Conservation (phyloP, 2,888 invertebrate genomes). For the Penaeus monodon region DNA sequence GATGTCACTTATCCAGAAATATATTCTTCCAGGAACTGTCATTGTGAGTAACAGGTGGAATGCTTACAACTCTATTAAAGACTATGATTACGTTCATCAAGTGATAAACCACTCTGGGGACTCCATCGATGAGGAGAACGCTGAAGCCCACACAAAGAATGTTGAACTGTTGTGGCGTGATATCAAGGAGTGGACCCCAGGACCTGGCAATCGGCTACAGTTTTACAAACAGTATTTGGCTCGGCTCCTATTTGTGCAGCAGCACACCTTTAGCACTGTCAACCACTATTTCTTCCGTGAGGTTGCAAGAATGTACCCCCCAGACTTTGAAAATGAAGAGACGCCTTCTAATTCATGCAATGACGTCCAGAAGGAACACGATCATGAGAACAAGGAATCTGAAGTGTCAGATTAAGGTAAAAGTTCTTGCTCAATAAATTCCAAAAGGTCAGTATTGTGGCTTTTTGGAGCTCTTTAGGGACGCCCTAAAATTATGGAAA, state of each 20-base stretch:
- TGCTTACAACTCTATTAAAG: not conserved
- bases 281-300: conserved; percentile 14
- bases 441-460: no score
- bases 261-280: not conserved
- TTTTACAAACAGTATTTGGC: conserved; percentile 12
- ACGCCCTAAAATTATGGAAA: no score
- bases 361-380: no score
- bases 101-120: not conserved
- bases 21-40: conserved; percentile 4
- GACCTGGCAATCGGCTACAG: not conserved
- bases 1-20: conserved; percentile 10
- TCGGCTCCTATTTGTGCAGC: conserved; percentile 4
- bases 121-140: not conserved
- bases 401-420: no score
- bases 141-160: conserved; percentile 6
- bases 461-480: no score
- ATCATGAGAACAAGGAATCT: no score
- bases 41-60: conserved; percentile 2
- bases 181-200: not conserved
- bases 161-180: conserved; percentile 9
- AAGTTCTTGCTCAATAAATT: no score
- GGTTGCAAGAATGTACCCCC: conserved; percentile 9
- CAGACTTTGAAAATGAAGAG: not conserved
- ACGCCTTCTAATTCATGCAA: no score
- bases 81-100: conserved; percentile 14